These are phyloP conservation scores for Eutrigla gurnardus DNA, from an alignment of 2,797 vertebrate genomes.

Conservation along the genomic window DNA sequence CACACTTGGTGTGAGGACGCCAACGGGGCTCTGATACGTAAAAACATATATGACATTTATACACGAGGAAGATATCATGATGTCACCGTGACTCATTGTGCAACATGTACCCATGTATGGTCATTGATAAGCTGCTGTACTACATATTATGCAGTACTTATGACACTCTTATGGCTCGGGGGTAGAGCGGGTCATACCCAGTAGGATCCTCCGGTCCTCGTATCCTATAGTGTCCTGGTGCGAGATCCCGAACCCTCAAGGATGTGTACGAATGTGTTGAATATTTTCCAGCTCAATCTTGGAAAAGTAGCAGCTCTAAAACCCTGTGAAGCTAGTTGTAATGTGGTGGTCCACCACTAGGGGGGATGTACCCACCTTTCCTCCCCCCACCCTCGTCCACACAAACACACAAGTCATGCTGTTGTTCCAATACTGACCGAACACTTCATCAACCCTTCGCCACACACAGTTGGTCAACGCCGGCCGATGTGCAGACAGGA, in stretches of 20 bases:
- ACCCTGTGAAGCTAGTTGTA: constrained; percentile 31
- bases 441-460: background rate
- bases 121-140: no score
- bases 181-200: no score
- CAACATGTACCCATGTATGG: no score
- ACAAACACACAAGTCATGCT: constrained; percentile 15
- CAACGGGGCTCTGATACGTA: no score
- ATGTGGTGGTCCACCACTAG: background rate
- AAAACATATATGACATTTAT: no score
- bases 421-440: background rate
- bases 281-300: constrained; percentile 47
- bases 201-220: no score
- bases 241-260: no score
- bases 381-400: constrained; percentile 1
- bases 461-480: constrained; percentile 8
- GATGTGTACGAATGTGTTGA: constrained; percentile 9
- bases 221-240: no score
- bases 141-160: no score
- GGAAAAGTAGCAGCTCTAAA: constrained; percentile 42
- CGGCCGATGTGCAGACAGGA: background rate
- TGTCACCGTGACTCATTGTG: no score
- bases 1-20: background rate
- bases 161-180: no score
- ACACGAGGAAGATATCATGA: no score
- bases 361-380: constrained; percentile 54